Evolutionary conservation across 2,113 vertebrate species (phyloP).

Genomic region (Myotis lucifugus): DNA sequence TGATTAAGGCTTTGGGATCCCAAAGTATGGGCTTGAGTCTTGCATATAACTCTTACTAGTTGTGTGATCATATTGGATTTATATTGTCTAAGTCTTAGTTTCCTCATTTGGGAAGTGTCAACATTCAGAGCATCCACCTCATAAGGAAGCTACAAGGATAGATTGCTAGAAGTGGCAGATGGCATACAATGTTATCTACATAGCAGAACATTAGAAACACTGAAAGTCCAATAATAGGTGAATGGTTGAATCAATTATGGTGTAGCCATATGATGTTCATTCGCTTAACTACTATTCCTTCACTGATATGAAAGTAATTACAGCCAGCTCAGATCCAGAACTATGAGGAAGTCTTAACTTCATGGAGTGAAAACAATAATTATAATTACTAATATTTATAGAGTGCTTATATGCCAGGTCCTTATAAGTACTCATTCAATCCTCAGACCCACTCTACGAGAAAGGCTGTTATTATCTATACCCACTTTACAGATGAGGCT

Average conservation of each 20-base stretch:
- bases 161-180: not conserved
- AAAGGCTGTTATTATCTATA: not conserved
- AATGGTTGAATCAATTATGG: not conserved
- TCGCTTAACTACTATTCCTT: constrained; percentile 17
- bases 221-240: not conserved
- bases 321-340: not conserved
- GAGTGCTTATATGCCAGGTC: not conserved
- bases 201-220: not conserved
- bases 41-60: not conserved
- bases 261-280: not conserved
- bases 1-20: not conserved
- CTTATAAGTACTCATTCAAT: not conserved
- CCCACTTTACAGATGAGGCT: not conserved
- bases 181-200: not conserved
- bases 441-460: not conserved
- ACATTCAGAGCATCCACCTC: not conserved
- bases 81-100: not conserved
- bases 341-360: constrained; percentile 23
- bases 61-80: not conserved
- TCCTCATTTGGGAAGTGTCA: not conserved
- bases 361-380: constrained; percentile 5
- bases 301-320: constrained; percentile 14
- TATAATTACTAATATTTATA: not conserved
- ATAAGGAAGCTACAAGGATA: not conserved
- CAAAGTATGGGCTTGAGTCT: not conserved